phyloP scores from a whole-genome alignment of 2,797 vertebrate genomes.

The Psittacula echo region DNA sequence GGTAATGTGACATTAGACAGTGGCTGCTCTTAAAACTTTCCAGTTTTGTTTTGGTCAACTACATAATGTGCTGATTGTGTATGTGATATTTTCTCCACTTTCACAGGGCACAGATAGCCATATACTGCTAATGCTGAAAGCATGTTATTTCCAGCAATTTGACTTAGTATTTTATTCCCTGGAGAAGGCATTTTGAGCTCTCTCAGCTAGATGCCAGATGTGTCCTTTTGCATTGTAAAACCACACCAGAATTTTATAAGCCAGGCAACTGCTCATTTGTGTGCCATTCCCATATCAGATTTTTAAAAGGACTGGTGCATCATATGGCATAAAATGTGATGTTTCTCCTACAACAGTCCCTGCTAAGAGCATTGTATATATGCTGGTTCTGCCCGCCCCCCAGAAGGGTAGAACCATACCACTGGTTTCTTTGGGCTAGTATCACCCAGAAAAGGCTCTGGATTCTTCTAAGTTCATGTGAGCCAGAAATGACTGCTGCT shows the following conservation, averaged over 20 bases:
- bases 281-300: not conserved
- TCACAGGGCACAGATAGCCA: not conserved
- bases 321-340: not conserved
- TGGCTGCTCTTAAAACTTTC: not conserved
- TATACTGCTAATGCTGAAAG: not conserved
- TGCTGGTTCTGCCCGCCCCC: not conserved
- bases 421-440: not conserved
- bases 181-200: slow-evolving; percentile 1
- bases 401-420: not conserved
- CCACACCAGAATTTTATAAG: slow-evolving; percentile 28
- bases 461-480: not conserved
- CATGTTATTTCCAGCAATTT: slow-evolving; percentile 7
- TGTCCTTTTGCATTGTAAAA: slow-evolving; percentile 16
- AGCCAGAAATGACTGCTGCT: not conserved
- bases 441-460: not conserved
- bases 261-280: not conserved
- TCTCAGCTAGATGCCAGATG: slow-evolving; percentile 30
- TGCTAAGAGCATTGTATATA: not conserved
- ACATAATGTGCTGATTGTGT: slow-evolving; percentile 1
- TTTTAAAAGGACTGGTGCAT: not conserved
- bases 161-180: not conserved
- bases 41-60: slow-evolving; percentile 37
- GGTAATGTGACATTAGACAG: slow-evolving; percentile 15
- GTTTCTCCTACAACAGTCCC: not conserved
- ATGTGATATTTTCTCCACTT: not conserved